A percentile compares a stretch with the other conserved stretches of the same genome.
Conservation (phyloP, 2,888 invertebrate genomes). For the Pegoplata infirma region DNA sequence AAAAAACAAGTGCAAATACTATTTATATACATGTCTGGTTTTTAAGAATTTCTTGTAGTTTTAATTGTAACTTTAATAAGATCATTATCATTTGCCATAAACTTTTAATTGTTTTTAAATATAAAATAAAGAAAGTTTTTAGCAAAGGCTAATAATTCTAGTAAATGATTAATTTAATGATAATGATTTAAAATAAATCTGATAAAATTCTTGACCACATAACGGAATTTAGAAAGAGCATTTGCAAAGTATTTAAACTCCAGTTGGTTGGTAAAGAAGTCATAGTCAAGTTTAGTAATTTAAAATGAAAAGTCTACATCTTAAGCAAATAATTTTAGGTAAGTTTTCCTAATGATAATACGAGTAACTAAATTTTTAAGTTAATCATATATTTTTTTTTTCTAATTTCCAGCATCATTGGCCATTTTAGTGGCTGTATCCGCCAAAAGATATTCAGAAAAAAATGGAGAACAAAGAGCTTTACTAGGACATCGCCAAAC, state of each 20-base stretch:
- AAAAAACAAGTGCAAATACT: neutral
- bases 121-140: neutral
- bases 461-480: conserved; percentile 11
- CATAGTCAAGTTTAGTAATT: neutral
- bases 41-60: neutral
- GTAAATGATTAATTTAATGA: neutral
- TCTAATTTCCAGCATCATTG: conserved; percentile 9
- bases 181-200: neutral
- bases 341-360: neutral
- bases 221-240: too few species aligned
- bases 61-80: neutral
- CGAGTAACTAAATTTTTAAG: neutral
- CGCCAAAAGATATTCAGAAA: conserved; percentile 3
- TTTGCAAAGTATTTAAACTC: neutral
- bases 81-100: neutral
- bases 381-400: neutral
- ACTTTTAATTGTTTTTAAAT: neutral
- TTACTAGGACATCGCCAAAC: conserved; percentile 37
- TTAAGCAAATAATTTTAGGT: neutral
- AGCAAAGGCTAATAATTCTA: neutral
- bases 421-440: conserved; percentile 1
- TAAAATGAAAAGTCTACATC: neutral
- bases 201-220: neutral
- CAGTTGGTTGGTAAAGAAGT: neutral
- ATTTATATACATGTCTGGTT: neutral